Percentiles rank a stretch among this genome's conserved stretches.
Conservation (phyloP, 2,113 vertebrate species). For the Urocynchramus pylzowi region DNA sequence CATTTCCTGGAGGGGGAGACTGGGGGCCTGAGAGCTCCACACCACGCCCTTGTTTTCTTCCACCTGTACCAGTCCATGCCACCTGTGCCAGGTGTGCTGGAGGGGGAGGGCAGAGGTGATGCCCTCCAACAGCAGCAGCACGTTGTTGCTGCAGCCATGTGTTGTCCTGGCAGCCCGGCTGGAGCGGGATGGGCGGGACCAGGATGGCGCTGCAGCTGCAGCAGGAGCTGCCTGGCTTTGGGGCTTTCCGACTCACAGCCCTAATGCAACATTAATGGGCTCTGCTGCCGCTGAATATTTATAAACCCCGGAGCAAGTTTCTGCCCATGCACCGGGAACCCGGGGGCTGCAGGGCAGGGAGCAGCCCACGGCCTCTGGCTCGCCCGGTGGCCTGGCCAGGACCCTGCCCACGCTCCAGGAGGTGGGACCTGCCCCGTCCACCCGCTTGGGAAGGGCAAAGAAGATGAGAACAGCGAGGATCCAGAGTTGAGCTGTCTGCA, state of each 20-base stretch:
- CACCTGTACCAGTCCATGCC: fast-evolving
- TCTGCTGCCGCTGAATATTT: constrained; percentile 51
- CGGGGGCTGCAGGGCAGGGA: neutral
- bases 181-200: neutral
- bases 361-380: neutral
- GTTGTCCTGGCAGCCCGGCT: neutral
- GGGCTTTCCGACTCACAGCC: constrained; percentile 55
- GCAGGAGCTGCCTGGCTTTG: constrained; percentile 27
- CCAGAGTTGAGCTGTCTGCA: neutral
- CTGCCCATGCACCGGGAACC: neutral
- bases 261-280: constrained; percentile 65
- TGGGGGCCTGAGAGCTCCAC: neutral
- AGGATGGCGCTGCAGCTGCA: neutral
- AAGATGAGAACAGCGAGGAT: neutral
- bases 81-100: no score
- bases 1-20: neutral
- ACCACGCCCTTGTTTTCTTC: neutral
- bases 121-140: neutral
- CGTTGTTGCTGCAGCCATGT: neutral
- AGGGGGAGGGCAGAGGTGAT: neutral
- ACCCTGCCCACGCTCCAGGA: fast-evolving
- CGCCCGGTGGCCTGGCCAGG: fast-evolving
- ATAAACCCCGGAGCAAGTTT: constrained; percentile 45
- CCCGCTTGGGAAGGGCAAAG: neutral
- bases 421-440: neutral